Evolutionary conservation across 2,113 vertebrate genomes (phyloP), one percentile per base, ranked within the genome.

Genomic region (Miniopterus natalensis): DNA sequence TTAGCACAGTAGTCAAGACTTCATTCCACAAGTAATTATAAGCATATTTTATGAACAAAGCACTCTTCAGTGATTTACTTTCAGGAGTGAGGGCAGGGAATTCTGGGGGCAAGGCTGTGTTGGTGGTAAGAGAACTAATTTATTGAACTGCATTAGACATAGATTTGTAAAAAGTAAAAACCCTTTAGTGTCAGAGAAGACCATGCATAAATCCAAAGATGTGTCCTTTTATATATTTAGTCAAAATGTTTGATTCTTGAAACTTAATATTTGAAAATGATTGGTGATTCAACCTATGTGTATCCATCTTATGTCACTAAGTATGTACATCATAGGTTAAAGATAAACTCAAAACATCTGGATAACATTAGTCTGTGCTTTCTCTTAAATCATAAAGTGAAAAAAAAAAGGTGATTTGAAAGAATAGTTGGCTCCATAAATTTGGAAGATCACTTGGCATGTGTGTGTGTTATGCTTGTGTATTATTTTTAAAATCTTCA

Each of bases 11-110:
- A 0, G 20, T 59, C 23, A 85, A 81, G 29, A 83, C 29, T 70
- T 94, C 21, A 84, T 71, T 87, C 31, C 14, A 53, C 11, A 95
- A 77, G 57, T 31, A 86, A 66, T 53, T 92, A 61, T 18, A 92
- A 90, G 42, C 20, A 47, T 61, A 18, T 59, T 88, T 85, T 70
- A 47, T 51, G 3, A 86, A 13, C 2, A 70, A 61, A 80, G 7
- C 6, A 29, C 1, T 61, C 31, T 57, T 79, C n/a, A 59, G 29
- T 87, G 45, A 88, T 25, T 42, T 61, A 51, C 5, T 92, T 77
- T 96, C 8, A 78, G 14, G 81, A 79, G 23, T 45, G 7, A 84
- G 10, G 20, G 1, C 42, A 78, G 49, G 36, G 25, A 65, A 74
- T 70, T 12, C 15, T 31, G 3, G 17, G 8, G 57, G 1, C 15